These are phyloP conservation scores for Anarhynchus alexandrinus DNA, from an alignment of 2,113 vertebrate genomes.

Conservation along the genomic window DNA sequence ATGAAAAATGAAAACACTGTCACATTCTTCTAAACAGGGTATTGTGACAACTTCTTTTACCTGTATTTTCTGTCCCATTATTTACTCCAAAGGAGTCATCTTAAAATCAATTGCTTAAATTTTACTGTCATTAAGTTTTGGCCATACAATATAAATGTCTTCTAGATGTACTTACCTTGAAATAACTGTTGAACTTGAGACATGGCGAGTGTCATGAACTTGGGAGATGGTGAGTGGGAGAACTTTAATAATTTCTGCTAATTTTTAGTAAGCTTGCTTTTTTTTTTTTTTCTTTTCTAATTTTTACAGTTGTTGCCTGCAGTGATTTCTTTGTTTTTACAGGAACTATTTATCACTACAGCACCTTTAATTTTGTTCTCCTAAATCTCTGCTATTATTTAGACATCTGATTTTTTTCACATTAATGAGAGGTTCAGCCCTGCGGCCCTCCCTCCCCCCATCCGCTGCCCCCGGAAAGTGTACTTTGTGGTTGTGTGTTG, in stretches of 20 bases:
- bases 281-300: no score
- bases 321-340: neutral
- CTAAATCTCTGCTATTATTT: neutral
- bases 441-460: no score
- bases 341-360: neutral
- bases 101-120: neutral
- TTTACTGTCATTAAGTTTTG: neutral
- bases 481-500: neutral
- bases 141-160: rapidly evolving
- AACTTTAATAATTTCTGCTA: neutral
- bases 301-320: neutral
- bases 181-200: neutral
- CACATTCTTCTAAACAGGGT: neutral
- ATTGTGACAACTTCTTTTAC: neutral
- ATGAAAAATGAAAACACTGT: neutral
- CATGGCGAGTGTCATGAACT: neutral
- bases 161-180: neutral
- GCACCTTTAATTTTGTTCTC: neutral
- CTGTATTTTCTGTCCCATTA: neutral
- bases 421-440: neutral
- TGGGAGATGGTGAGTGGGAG: neutral
- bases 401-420: neutral
- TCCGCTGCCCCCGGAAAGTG: neutral
- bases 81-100: neutral
- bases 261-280: neutral